phyloP scores from a whole-genome alignment of 2,888 invertebrate genomes.

The Drosophila meridiana region DNA sequence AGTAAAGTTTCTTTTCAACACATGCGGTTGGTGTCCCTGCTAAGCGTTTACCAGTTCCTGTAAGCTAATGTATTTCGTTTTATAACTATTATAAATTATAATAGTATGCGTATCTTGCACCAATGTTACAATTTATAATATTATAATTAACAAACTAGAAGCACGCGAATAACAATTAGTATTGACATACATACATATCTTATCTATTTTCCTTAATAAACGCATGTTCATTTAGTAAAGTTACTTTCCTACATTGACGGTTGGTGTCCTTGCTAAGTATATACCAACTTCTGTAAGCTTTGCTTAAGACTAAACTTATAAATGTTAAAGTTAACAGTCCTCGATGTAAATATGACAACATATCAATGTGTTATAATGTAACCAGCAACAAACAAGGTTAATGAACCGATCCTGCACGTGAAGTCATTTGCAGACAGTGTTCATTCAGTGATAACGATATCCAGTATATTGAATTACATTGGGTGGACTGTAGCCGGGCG shows the following conservation, averaged over 20 bases:
- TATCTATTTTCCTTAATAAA: background rate
- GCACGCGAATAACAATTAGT: too few species aligned
- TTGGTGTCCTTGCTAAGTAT: background rate
- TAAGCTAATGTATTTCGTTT: too few species aligned
- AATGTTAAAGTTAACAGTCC: background rate
- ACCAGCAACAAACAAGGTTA: background rate
- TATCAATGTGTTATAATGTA: background rate
- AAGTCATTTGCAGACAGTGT: background rate
- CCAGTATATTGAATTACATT: background rate
- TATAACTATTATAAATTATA: too few species aligned
- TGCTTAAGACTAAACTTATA: background rate
- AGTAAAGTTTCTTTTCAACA: background rate
- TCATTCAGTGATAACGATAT: slow-evolving; percentile 10
- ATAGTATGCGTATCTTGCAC: too few species aligned
- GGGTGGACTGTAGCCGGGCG: slow-evolving; percentile 23
- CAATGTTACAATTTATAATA: too few species aligned
- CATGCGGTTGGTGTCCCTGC: background rate
- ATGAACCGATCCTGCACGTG: background rate
- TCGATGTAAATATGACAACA: background rate
- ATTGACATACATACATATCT: too few species aligned
- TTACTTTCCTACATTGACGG: background rate
- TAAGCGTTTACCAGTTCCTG: background rate
- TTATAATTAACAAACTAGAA: too few species aligned
- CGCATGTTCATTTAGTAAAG: background rate
- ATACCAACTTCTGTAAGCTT: slow-evolving; percentile 19